These are phyloP conservation scores for Archegozetes longisetosus DNA, from an alignment of 1,140 invertebrate genomes.

Conservation along the genomic window DNA sequence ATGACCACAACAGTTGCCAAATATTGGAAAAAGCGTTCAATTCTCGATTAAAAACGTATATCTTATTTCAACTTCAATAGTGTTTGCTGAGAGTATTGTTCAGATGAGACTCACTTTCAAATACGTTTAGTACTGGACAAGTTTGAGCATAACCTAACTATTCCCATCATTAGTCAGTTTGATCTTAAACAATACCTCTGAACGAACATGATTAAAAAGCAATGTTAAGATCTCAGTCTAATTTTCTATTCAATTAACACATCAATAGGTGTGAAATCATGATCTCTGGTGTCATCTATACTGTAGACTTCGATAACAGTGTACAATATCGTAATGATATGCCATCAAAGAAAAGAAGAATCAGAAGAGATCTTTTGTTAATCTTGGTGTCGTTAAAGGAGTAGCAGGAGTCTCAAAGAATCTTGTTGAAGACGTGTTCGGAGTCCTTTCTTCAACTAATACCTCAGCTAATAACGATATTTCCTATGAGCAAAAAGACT, in stretches of 20 bases:
- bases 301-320: slow-evolving; percentile 77
- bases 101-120: too few species aligned
- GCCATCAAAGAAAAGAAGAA: slow-evolving; percentile 54
- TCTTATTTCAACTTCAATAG: too few species aligned
- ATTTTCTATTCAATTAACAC: too few species aligned
- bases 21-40: background rate
- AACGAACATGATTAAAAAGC: too few species aligned
- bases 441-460: background rate
- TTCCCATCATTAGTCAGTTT: too few species aligned
- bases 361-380: slow-evolving; percentile 51
- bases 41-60: too few species aligned
- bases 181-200: too few species aligned
- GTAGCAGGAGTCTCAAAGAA: slow-evolving; percentile 46
- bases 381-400: slow-evolving; percentile 48
- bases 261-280: slow-evolving; percentile 50
- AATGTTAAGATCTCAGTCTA: too few species aligned
- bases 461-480: background rate
- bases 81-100: too few species aligned
- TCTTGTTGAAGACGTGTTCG: background rate
- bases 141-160: too few species aligned
- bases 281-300: slow-evolving; percentile 83
- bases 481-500: background rate
- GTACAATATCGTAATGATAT: slow-evolving; percentile 66
- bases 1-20: background rate
- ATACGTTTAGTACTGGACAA: too few species aligned